Evolutionary conservation across 2,113 vertebrate genomes (phyloP).

Genomic region (cattle (Bos taurus)): ARS-UCD2.0 NC_037342.1:27866501-27867000

Average conservation of each 20-base stretch:
- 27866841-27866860: neutral
- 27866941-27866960: neutral
- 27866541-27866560: conserved; percentile 12
- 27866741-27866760: neutral
- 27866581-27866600: neutral
- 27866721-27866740: neutral
- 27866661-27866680: neutral
- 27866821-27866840: neutral
- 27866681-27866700: neutral
- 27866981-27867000: neutral
- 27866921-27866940: neutral
- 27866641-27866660: neutral
- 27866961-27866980: neutral
- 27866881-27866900: neutral
- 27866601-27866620: neutral
- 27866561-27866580: neutral
- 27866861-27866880: neutral
- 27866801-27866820: neutral
- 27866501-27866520: neutral
- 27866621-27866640: neutral
- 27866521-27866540: neutral
- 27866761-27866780: neutral
- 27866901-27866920: neutral
- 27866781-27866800: neutral
- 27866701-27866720: neutral